Conservation (phyloP, 64 coral and sea anemone genomes). For the Trachythela sp. region DNA sequence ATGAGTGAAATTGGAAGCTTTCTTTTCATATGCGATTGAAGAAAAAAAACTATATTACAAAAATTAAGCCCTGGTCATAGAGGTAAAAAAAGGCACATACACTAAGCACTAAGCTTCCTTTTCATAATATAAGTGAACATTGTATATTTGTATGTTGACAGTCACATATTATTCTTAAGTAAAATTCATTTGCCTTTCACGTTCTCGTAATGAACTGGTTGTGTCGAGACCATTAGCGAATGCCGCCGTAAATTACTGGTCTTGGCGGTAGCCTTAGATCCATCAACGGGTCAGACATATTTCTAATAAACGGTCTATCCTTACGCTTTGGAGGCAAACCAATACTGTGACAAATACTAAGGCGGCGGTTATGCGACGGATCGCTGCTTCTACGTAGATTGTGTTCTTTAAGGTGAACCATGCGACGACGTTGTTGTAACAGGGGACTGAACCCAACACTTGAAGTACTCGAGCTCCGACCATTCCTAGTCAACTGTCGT, state of each 20-base stretch:
- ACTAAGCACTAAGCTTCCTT: too few relatives aligned
- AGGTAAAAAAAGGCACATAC: too few relatives aligned
- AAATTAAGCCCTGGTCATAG: too few relatives aligned
- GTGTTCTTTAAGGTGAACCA: background rate
- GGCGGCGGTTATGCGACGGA: background rate
- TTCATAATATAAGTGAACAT: too few relatives aligned
- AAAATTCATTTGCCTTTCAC: too few relatives aligned
- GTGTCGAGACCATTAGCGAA: background rate
- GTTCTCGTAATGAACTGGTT: too few relatives aligned
- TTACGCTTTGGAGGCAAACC: background rate
- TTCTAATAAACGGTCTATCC: background rate
- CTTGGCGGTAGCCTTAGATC: too few relatives aligned
- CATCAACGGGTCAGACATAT: background rate
- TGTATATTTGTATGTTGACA: too few relatives aligned
- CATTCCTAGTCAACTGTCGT: background rate
- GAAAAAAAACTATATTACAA: too few relatives aligned
- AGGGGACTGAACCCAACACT: background rate
- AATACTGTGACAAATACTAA: background rate
- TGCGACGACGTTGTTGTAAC: background rate
- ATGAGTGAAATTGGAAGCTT: too few relatives aligned
- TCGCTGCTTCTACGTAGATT: background rate
- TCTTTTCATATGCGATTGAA: too few relatives aligned
- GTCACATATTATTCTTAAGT: too few relatives aligned
- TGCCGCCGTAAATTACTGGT: background rate
- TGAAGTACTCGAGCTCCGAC: background rate